phyloP scores from a whole-genome alignment of 2,113 vertebrate species.

The Willisornis vidua region DNA sequence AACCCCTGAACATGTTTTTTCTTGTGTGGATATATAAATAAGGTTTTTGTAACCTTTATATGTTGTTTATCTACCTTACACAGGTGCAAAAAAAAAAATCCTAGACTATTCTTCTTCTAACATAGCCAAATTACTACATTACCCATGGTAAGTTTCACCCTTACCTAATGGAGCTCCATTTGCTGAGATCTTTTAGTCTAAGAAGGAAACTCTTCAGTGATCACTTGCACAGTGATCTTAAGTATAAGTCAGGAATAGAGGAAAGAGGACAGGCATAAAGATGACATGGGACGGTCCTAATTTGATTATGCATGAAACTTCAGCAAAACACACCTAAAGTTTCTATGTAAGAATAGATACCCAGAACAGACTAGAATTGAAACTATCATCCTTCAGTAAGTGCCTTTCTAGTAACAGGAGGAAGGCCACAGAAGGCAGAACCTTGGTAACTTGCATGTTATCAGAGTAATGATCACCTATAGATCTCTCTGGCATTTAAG shows the following conservation, averaged over 20 bases:
- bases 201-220: background rate
- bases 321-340: background rate
- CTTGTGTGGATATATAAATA: background rate
- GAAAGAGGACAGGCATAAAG: background rate
- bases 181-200: background rate
- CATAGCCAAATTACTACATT: background rate
- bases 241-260: background rate
- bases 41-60: background rate
- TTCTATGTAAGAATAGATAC: background rate
- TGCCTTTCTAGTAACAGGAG: background rate
- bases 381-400: background rate
- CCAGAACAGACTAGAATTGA: background rate
- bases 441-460: background rate
- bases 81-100: fast-evolving
- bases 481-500: background rate
- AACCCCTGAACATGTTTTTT: background rate
- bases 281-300: background rate
- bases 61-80: background rate
- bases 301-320: background rate
- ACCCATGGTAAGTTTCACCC: background rate
- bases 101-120: background rate
- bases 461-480: background rate
- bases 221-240: background rate
- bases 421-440: background rate
- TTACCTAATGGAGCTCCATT: fast-evolving